Evolutionary conservation across 2,113 vertebrate species (phyloP).

Genomic region (Gallinago undulata): DNA sequence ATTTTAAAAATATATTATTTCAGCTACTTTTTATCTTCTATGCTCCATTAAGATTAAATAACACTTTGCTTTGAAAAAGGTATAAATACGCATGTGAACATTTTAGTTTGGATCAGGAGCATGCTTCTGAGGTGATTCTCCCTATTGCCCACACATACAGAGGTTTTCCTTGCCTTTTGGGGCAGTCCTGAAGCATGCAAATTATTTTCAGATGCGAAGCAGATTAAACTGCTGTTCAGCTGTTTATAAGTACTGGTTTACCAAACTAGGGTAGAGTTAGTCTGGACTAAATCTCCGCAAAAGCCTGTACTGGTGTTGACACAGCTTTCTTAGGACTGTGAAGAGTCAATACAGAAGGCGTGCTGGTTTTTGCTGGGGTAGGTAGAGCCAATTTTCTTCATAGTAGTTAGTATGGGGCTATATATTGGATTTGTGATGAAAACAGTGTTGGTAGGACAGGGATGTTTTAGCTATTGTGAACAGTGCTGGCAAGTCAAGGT

Average conservation of each 20-base stretch:
- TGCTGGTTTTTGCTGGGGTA: background rate
- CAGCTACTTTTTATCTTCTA: background rate
- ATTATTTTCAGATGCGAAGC: background rate
- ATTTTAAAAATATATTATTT: background rate
- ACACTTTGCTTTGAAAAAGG: background rate
- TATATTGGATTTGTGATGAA: background rate
- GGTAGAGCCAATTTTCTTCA: background rate
- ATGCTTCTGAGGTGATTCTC: background rate
- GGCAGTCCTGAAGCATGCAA: background rate
- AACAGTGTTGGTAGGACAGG: background rate
- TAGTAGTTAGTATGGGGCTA: background rate
- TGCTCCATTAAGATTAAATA: background rate
- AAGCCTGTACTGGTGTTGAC: background rate
- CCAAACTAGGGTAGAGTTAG: background rate
- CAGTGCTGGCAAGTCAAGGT: background rate
- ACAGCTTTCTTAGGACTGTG: background rate
- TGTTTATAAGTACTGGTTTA: background rate
- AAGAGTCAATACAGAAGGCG: background rate
- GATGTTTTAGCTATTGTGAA: background rate
- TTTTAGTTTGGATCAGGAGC: background rate
- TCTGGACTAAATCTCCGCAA: background rate
- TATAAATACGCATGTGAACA: background rate
- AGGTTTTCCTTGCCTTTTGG: background rate
- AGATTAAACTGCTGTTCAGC: background rate
- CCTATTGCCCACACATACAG: accelerated